These are phyloP conservation scores for Steromphala cineraria DNA, from an alignment of 2,888 invertebrate genomes.

Conservation along the genomic window DNA sequence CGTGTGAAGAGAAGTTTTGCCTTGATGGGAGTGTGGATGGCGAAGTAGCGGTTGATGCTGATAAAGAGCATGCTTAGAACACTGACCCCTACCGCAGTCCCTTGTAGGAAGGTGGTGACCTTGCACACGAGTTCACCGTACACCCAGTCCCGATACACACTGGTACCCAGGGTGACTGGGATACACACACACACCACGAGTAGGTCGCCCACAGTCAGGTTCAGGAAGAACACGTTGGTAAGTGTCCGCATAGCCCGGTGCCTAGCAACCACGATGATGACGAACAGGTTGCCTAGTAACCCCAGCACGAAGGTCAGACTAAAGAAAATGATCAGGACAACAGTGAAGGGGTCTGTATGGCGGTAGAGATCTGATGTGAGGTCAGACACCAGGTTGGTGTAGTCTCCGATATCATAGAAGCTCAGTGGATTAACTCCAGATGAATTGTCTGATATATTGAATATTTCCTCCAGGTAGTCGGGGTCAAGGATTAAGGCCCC, in stretches of 20 bases:
- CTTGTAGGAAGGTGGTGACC: conserved; percentile 58
- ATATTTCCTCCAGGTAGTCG: neutral
- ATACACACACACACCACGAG: conserved; percentile 62
- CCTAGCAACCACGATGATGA: conserved; percentile 55
- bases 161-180: conserved; percentile 59
- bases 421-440: neutral
- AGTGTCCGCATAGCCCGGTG: conserved; percentile 62
- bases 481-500: too few relatives aligned
- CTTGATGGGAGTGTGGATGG: conserved; percentile 55
- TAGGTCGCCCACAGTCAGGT: conserved; percentile 62
- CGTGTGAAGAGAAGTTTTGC: conserved; percentile 57
- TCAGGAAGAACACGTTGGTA: conserved; percentile 63
- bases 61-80: conserved; percentile 60
- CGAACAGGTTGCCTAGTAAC: conserved; percentile 58
- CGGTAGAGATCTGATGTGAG: conserved; percentile 30
- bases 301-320: conserved; percentile 53
- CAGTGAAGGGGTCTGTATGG: conserved; percentile 46
- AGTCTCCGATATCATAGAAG: neutral
- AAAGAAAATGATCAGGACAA: conserved; percentile 56
- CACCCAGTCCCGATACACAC: conserved; percentile 59
- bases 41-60: conserved; percentile 60
- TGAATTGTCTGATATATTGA: neutral
- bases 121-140: conserved; percentile 60
- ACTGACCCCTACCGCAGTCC: conserved; percentile 59
- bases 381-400: neutral